Evolutionary conservation across 2,797 vertebrate species (phyloP).

Genomic region (Takifugu ocellatus): DNA sequence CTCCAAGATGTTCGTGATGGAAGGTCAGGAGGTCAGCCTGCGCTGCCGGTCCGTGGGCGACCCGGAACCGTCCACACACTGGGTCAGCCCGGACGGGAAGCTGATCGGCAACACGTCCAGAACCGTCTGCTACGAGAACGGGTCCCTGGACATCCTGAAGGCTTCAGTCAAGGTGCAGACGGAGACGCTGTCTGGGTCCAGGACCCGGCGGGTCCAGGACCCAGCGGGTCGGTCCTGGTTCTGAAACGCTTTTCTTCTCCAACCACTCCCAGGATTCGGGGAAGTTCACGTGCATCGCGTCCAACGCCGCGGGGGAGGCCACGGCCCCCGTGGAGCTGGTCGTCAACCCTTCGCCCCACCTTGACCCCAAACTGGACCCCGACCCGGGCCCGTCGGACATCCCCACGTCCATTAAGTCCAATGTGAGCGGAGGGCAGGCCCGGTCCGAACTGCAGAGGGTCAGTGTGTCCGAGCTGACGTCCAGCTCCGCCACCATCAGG

Average conservation of each 20-base stretch:
- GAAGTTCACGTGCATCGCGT: constrained; percentile 89
- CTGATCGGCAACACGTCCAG: constrained; percentile 87
- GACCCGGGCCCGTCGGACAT: constrained; percentile 83
- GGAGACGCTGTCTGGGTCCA: too few relatives aligned
- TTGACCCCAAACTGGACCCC: constrained; percentile 81
- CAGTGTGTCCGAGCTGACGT: constrained; percentile 82
- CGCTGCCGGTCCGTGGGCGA: constrained; percentile 92
- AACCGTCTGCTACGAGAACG: constrained; percentile 86
- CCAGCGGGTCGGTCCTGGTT: too few relatives aligned
- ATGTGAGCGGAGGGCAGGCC: constrained; percentile 70
- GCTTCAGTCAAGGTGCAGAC: constrained; percentile 66
- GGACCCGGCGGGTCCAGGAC: background rate
- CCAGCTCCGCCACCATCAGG: constrained; percentile 82
- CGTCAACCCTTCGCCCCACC: constrained; percentile 81
- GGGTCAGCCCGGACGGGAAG: constrained; percentile 89
- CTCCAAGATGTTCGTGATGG: constrained; percentile 75
- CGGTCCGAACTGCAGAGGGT: constrained; percentile 76
- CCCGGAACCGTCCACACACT: constrained; percentile 87
- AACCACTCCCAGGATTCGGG: constrained; percentile 76
- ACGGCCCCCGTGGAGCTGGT: constrained; percentile 86
- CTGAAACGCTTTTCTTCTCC: background rate
- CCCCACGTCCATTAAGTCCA: constrained; percentile 81
- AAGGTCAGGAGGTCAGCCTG: constrained; percentile 82
- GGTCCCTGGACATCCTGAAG: constrained; percentile 85
- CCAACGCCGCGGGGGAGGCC: constrained; percentile 90